Base-by-base conservation (phyloP, 2,888 invertebrate genomes). In the Eudasyphora cyanicolor region DNA sequence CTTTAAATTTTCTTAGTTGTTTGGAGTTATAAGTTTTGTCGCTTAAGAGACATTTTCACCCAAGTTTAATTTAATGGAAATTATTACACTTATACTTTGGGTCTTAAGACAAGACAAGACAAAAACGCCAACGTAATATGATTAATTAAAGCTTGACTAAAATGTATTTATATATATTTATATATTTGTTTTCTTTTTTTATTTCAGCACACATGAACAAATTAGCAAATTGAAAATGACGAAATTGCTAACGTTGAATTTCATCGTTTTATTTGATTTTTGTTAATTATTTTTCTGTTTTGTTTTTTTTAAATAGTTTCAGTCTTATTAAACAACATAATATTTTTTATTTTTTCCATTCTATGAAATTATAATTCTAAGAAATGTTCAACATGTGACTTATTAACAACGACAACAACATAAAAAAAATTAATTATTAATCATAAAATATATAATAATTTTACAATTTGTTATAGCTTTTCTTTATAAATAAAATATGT, bases 281-380 rank as follows among this genome's bases (percentile, higher is more conserved):
- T 27, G 21, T 21, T 24, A 12, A 38, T 42, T 54, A 17, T 27
- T 17, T 35, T 27, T 38, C 42, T 64, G 32, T 38, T 49, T 49
- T 19, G n/a, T 69, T 76, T 3, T 24, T 60, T 49, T 19, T 60
- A 35, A 51, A 51, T 10, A 73, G 24, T 74, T 77, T 83, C 83
- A 83, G 84, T 82, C 81, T 84, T 84, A 70, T 79, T 79, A 62
- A 79, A 78, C 49, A 84, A 84, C 82, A 76, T 19, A 82, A 76
- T 71, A 19, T 71, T 29, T 71, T n/a, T 6, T 32, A 2, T 42
- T 42, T 62, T 29, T 32, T 12, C 17, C 45, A 2, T 45, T 12
- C 45, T 17, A 42, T 10, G 10, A 64, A 64, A n/a, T 62, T 12
- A 32, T 62, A 32, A 62, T n/a, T 62, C n/a, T 29, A 62, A 51